Evolutionary conservation across 2,113 vertebrate species (phyloP).

Genomic region (Pimephales promelas): DNA sequence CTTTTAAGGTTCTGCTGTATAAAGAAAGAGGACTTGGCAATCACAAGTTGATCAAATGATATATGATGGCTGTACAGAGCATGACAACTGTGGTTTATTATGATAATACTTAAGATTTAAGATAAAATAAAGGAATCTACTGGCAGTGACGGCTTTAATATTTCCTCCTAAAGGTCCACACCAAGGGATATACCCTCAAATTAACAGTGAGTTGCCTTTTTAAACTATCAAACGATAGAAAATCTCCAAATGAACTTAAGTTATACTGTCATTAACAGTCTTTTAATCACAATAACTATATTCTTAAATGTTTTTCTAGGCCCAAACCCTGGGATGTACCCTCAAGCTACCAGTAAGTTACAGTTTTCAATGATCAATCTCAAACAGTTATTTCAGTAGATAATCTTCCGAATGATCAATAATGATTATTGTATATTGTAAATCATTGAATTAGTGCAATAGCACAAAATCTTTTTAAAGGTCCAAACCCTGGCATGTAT

Average conservation of each 20-base stretch:
- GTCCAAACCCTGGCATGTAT: slow-evolving; percentile 18
- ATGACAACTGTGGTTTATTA: background rate
- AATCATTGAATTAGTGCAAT: background rate
- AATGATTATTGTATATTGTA: background rate
- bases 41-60: background rate
- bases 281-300: background rate
- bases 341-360: slow-evolving; percentile 8
- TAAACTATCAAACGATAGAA: background rate
- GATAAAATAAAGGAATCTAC: no score
- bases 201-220: background rate
- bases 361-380: background rate
- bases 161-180: background rate
- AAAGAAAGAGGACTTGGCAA: no score
- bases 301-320: background rate
- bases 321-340: slow-evolving; percentile 27
- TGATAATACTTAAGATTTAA: no score
- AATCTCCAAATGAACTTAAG: background rate
- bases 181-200: slow-evolving; percentile 13
- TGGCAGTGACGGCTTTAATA: background rate
- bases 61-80: background rate
- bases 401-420: background rate
- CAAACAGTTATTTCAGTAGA: background rate
- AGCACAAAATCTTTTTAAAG: background rate
- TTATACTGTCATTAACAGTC: background rate
- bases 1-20: no score